Percentiles rank a stretch among this genome's conserved stretches.
phyloP scores from a whole-genome alignment of 2,113 vertebrate species.

The Strix uralensis region DNA sequence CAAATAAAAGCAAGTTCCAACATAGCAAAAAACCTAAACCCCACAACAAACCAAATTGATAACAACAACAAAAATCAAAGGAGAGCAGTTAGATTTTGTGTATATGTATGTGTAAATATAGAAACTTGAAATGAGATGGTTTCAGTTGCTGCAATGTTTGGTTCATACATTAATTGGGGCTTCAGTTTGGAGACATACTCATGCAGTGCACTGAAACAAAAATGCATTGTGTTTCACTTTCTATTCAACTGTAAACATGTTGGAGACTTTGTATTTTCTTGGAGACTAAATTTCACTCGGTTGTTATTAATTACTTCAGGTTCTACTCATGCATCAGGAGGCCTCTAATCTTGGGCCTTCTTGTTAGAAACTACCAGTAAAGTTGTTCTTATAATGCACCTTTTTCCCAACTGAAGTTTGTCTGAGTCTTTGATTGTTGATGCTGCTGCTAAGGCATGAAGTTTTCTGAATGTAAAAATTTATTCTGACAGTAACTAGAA shows the following conservation, averaged over 20 bases:
- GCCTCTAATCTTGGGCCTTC: background rate
- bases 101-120: background rate
- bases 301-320: slow-evolving; percentile 42
- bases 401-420: slow-evolving; percentile 9
- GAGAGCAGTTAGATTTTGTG: background rate
- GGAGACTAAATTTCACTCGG: background rate
- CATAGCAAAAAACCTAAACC: background rate
- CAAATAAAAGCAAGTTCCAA: background rate
- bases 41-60: background rate
- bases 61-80: background rate
- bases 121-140: background rate
- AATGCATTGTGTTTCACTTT: background rate
- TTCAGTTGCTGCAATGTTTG: background rate
- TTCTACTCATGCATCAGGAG: slow-evolving; percentile 14
- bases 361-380: slow-evolving; percentile 18
- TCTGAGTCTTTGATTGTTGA: slow-evolving; percentile 25
- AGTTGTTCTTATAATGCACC: background rate
- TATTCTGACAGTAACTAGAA: slow-evolving; percentile 76
- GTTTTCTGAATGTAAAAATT: slow-evolving; percentile 80
- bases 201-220: background rate
- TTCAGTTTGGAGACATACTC: background rate
- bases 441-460: slow-evolving; percentile 75
- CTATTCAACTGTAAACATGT: background rate
- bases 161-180: background rate
- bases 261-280: background rate